Base-by-base conservation (phyloP, 2,113 vertebrate genomes). In the Tretioscincus oriximinensis region DNA sequence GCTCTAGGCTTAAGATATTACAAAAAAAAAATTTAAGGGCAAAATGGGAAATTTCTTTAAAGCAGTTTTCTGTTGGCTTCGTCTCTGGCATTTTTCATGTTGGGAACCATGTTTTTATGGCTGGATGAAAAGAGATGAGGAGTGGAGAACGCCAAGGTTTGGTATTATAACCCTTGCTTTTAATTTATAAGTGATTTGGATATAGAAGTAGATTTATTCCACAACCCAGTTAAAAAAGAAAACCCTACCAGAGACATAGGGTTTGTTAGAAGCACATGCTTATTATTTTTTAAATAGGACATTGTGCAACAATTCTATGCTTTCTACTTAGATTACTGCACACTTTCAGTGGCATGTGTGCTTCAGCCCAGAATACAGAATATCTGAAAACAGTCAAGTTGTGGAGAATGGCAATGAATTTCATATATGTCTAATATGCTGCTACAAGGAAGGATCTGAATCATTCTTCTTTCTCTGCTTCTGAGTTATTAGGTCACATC, bases 401-500 rank as follows among this genome's bases (percentile, higher is more conserved):
- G 64, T 74, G 84, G 67, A 90, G 83, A 87, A 66, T 90, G 88
- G 89, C 78, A 89, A 78, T 77, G 83, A 87, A 84, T 83, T 90
- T 91, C 84, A 85, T 85, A 85, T 87, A 90, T 63, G 78, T 68
- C 51, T 84, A 71, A 78, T 54, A 85, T 7, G 51, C 79, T 86
- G 3, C 41, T 64, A 14, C 60, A 76, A 84, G 79, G 79, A 87
- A 90, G 80, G 75, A 35, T 63, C 45, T 77, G 87, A 89, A 84
- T 88, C 87, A 85, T 67, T 58, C 49, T 18, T 58, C 45, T 29
- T 49, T 58, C 67, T 86, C 82, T 84, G 64, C 49, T 83, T 87
- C 79, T 91, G 86, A 88, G 84, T 87, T 88, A 91, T 87, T 90
- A 87, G 87, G 85, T 87, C 84, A 90, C 89, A 89, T 91, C 88